These are phyloP conservation scores for Orthosia cruda DNA, from an alignment of 2,888 invertebrate genomes.

Conservation along the genomic window DNA sequence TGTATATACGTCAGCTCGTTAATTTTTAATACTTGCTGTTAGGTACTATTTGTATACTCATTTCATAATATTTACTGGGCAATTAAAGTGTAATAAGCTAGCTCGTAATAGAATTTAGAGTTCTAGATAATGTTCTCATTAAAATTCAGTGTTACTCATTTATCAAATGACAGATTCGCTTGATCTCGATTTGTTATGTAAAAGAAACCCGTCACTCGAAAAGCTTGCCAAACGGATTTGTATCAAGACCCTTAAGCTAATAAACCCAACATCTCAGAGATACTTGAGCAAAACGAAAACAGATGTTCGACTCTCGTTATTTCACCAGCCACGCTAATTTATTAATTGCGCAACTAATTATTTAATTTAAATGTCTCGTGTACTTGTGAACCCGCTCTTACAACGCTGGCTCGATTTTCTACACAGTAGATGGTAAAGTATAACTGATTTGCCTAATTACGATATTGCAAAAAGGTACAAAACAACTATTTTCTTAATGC, in stretches of 20 bases:
- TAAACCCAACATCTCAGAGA: slow-evolving; percentile 32
- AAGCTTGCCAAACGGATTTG: slow-evolving; percentile 1
- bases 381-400: slow-evolving; percentile 37
- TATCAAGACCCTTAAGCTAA: slow-evolving; percentile 32
- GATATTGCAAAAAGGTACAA: slow-evolving; percentile 55
- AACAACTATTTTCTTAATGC: no score
- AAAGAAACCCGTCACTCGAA: slow-evolving; percentile 7
- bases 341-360: slow-evolving; percentile 69
- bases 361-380: slow-evolving; percentile 67
- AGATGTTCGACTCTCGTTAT: slow-evolving; percentile 58
- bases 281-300: slow-evolving; percentile 56
- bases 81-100: neutral
- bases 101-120: neutral
- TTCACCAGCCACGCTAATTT: slow-evolving; percentile 63
- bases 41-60: no score
- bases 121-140: neutral
- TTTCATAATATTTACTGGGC: neutral
- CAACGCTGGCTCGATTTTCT: slow-evolving; percentile 39
- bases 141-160: neutral
- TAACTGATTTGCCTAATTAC: slow-evolving; percentile 63
- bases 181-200: no score
- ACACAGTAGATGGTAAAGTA: slow-evolving; percentile 44
- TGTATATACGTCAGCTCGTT: no score
- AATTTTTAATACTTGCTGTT: no score
- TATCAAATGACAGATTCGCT: neutral